Conservation (phyloP, 2,797 vertebrate species). For the Orestias chungarensis region DNA sequence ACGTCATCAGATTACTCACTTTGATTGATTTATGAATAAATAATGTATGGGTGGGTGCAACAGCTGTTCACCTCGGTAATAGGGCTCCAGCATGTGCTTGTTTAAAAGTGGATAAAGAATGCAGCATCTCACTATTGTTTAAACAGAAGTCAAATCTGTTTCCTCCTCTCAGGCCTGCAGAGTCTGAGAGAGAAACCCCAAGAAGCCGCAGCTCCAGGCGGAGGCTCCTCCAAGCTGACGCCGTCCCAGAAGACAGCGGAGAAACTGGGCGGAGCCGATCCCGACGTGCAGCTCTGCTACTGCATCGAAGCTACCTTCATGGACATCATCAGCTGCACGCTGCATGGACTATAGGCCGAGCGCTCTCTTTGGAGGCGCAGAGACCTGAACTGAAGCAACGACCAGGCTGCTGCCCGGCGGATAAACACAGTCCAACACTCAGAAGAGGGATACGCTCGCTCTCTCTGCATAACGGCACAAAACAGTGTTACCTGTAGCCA, state of each 20-base stretch:
- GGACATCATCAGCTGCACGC: slow-evolving; percentile 93
- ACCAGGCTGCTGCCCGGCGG: background rate
- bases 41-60: no score
- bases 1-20: no score
- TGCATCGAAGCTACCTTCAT: slow-evolving; percentile 94
- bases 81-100: background rate
- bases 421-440: background rate
- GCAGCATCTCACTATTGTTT: background rate
- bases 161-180: slow-evolving; percentile 83
- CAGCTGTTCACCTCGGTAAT: background rate
- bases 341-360: slow-evolving; percentile 84
- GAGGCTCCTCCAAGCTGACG: slow-evolving; percentile 74
- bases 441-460: background rate
- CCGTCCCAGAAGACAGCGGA: slow-evolving; percentile 79
- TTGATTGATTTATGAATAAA: no score
- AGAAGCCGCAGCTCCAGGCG: slow-evolving; percentile 60
- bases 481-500: background rate
- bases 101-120: background rate
- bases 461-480: background rate
- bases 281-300: slow-evolving; percentile 93
- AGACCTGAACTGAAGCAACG: background rate
- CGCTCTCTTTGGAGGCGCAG: slow-evolving; percentile 30
- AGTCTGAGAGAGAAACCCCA: slow-evolving; percentile 90
- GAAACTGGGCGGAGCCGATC: slow-evolving; percentile 84
- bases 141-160: background rate